Evolutionary conservation across 2,113 vertebrate genomes (phyloP).

Genomic region (Elephas maximus): DNA sequence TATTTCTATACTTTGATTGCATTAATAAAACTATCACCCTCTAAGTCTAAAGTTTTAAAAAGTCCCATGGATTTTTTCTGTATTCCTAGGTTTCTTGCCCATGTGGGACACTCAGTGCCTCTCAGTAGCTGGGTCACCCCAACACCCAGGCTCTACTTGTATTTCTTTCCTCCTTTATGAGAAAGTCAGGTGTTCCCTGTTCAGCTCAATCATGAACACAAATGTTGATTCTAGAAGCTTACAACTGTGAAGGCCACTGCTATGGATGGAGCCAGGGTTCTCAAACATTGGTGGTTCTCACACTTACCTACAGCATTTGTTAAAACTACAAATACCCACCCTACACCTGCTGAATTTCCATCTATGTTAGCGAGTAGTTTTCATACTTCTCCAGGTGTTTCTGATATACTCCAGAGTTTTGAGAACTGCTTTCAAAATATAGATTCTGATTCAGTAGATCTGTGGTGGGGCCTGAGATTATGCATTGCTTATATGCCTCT

Average conservation of each 20-base stretch:
- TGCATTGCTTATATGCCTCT: no score
- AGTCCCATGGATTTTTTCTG: not conserved
- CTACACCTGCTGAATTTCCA: not conserved
- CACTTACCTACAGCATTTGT: not conserved
- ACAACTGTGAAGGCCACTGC: not conserved
- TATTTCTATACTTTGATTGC: not conserved
- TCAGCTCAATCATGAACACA: not conserved
- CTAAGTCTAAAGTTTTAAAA: not conserved
- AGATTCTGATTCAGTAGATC: no score
- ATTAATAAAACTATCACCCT: not conserved
- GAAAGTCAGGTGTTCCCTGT: not conserved
- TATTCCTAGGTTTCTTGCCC: not conserved
- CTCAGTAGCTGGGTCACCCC: not conserved
- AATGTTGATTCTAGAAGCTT: not conserved
- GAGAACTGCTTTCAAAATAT: not conserved
- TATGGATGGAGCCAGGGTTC: not conserved
- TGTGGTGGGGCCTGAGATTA: no score
- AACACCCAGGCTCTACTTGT: not conserved
- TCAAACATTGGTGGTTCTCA: not conserved
- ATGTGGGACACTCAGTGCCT: rapidly evolving
- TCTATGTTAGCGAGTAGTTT: not conserved
- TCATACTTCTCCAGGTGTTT: not conserved
- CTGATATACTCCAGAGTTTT: not conserved
- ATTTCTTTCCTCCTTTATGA: not conserved
- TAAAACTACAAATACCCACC: not conserved